These are phyloP conservation scores for Teleopsis dalmanni DNA, from an alignment of 1,140 invertebrate genomes.

Conservation along the genomic window DNA sequence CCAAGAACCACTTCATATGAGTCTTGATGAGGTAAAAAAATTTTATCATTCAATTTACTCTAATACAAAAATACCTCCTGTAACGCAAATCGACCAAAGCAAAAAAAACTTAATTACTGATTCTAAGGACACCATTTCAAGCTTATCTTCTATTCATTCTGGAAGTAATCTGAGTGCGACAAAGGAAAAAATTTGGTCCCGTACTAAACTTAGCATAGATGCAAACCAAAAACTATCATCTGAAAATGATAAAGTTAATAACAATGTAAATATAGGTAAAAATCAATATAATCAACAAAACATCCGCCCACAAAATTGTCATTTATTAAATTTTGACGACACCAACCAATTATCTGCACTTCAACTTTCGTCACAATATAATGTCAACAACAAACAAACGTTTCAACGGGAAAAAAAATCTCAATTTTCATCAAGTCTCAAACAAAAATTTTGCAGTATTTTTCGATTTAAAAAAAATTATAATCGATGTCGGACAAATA, in stretches of 20 bases:
- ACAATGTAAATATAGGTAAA: constrained; percentile 28
- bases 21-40: constrained; percentile 73
- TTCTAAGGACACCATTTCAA: constrained; percentile 38
- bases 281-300: constrained; percentile 21
- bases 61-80: constrained; percentile 44
- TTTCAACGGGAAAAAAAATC: constrained; percentile 36
- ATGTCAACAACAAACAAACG: constrained; percentile 42
- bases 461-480: constrained; percentile 60
- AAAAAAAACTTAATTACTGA: constrained; percentile 18
- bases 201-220: neutral
- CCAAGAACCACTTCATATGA: constrained; percentile 74
- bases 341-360: neutral
- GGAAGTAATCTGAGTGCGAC: constrained; percentile 18
- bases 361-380: neutral
- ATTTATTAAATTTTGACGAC: constrained; percentile 1
- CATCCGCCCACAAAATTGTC: constrained; percentile 1
- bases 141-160: constrained; percentile 28
- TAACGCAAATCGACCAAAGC: constrained; percentile 18
- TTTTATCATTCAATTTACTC: constrained; percentile 73
- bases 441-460: constrained; percentile 77
- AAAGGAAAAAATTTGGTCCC: constrained; percentile 13
- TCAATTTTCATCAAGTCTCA: constrained; percentile 57
- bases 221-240: neutral
- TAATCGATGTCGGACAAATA: constrained; percentile 32
- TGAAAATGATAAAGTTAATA: constrained; percentile 36